Evolutionary conservation across 2,888 invertebrate species (phyloP).

Genomic region (Reticulitermes lucifugus): DNA sequence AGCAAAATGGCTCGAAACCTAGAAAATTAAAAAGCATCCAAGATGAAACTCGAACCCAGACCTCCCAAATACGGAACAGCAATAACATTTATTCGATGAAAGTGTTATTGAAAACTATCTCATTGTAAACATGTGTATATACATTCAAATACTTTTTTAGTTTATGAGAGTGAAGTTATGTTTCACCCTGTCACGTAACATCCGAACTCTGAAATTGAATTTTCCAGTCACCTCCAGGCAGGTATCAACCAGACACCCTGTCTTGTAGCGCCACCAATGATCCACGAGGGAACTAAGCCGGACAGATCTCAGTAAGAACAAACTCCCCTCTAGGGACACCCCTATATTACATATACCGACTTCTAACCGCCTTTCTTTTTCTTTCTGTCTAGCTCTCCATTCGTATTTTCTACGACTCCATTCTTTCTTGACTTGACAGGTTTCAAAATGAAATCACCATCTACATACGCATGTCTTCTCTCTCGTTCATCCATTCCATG

Average conservation of each 20-base stretch:
- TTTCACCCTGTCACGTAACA: not conserved
- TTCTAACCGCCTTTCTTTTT: not conserved
- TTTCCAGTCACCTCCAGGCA: slow-evolving; percentile 13
- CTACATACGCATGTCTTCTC: not conserved
- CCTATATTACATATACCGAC: not conserved
- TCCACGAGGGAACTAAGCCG: not conserved
- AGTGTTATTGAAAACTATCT: too few species aligned
- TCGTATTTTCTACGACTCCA: not conserved
- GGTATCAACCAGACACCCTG: not conserved
- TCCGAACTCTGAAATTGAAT: slow-evolving; percentile 26
- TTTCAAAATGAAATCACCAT: slow-evolving; percentile 19
- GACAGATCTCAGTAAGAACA: not conserved
- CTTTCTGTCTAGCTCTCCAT: not conserved
- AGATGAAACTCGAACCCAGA: too few species aligned
- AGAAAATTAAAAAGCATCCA: too few species aligned
- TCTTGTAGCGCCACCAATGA: not conserved
- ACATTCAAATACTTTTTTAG: not conserved
- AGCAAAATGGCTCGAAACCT: too few species aligned
- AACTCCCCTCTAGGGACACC: slow-evolving; percentile 13
- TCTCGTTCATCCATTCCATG: not conserved
- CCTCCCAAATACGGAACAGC: too few species aligned
- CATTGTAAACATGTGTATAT: too few species aligned
- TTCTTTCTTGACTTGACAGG: slow-evolving; percentile 3
- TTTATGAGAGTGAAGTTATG: not conserved
- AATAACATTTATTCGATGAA: too few species aligned